Base-by-base conservation (phyloP, 2,888 invertebrate species). In the Perithous albicinctus region DNA sequence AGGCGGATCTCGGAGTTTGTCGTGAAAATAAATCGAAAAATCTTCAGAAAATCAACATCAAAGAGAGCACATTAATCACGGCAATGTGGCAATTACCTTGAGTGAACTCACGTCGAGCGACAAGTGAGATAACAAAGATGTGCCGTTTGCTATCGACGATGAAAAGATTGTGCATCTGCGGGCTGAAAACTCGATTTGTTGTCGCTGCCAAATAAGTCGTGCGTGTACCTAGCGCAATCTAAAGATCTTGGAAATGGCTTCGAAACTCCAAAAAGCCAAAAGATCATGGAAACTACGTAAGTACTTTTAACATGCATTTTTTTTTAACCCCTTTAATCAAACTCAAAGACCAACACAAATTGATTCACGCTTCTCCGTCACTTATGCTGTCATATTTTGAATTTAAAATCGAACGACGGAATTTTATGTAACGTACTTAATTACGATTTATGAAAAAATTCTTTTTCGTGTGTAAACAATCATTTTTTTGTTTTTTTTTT, bases 201-300 rank as follows among this genome's bases (percentile, higher is more conserved):
- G 89, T 89, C 88, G 86, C 88, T 90, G 89, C 91, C 90, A 91
- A 91, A 91, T 92, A 91, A 92, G 90, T 91, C 89, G 89, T 86
- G 87, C 82, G 23, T 51, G 59, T 32, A 35, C 35, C 83, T 86
- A 86, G 84, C 85, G 85, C 56, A 6, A 89, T 86, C 85, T 85
- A 83, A 84, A 85, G 85, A 85, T 87, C 85, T 85, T 54, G 32
- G 70, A 54, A 86, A 93, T 93, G 93, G 93, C 93, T 89, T 91
- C 95, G 89, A 59, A 59, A 32, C n/a, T 93, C 93, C 86, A 93
- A 59, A 59, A 35, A 59, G 59, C 94, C 86, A 95, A 96, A 93
- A 94, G 96, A 94, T 96, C 96, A 94, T 96, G 96, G 96, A 96
- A 96, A 94, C 94, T 97, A 88, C 96, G 97, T 97, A 95, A 94